These are phyloP conservation scores for Idaea aversata DNA, from an alignment of 2,888 invertebrate species.

Conservation along the genomic window DNA sequence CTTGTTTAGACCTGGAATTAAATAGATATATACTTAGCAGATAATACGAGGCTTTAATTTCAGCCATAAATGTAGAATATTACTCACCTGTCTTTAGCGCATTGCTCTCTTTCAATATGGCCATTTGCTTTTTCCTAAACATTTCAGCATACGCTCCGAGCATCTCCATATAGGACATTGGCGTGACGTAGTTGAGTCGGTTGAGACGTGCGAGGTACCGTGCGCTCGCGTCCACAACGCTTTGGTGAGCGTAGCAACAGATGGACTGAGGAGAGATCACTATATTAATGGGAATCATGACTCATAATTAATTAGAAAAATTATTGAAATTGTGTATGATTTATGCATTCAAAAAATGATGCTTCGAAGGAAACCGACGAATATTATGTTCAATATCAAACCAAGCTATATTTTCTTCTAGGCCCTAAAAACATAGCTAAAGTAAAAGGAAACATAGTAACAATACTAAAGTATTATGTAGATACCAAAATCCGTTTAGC, in stretches of 20 bases:
- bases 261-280: constrained; percentile 47
- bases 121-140: constrained; percentile 84
- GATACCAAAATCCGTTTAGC: too few species aligned
- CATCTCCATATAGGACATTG: constrained; percentile 93
- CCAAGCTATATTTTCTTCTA: too few species aligned
- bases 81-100: constrained; percentile 81
- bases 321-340: too few species aligned
- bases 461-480: too few species aligned
- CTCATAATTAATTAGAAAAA: not conserved
- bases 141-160: constrained; percentile 89
- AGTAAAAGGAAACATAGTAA: too few species aligned
- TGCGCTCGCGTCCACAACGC: constrained; percentile 85
- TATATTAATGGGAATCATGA: not conserved
- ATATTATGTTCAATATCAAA: too few species aligned
- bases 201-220: constrained; percentile 85
- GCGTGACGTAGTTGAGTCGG: constrained; percentile 92
- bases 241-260: constrained; percentile 82
- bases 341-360: too few species aligned
- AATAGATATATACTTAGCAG: not conserved
- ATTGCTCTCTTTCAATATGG: constrained; percentile 76
- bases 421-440: too few species aligned
- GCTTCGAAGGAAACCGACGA: too few species aligned
- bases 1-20: constrained; percentile 85
- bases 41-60: too few species aligned
- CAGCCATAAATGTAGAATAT: not conserved